Evolutionary conservation across 1,140 invertebrate species (phyloP).

Genomic region (Drosophila seguyi): DNA sequence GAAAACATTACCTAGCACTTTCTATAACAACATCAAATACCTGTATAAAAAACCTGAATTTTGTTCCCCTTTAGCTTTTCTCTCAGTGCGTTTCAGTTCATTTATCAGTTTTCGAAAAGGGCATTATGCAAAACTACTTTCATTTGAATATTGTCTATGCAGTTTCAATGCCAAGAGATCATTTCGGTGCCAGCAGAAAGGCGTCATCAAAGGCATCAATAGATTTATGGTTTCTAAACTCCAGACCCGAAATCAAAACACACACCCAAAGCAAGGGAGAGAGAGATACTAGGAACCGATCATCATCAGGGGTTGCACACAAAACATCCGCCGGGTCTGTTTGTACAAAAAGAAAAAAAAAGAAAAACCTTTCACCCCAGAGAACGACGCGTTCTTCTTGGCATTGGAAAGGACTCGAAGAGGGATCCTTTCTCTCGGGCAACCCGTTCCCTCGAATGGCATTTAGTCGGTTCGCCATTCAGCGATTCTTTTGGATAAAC

Average conservation of each 20-base stretch:
- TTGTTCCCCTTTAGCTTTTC: not conserved
- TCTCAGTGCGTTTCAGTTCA: constrained; percentile 17
- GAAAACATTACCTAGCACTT: not conserved
- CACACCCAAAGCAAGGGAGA: constrained; percentile 35
- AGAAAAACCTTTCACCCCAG: constrained; percentile 36
- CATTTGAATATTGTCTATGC: constrained; percentile 60
- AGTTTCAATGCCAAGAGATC: constrained; percentile 73
- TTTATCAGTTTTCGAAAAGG: not conserved
- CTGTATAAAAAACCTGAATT: not conserved
- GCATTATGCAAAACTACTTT: constrained; percentile 69
- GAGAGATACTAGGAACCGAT: constrained; percentile 26
- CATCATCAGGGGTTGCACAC: constrained; percentile 56
- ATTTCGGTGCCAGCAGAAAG: constrained; percentile 77
- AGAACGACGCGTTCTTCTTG: constrained; percentile 35
- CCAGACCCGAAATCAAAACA: constrained; percentile 76
- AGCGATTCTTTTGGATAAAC: constrained; percentile 78
- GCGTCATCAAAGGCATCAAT: constrained; percentile 80
- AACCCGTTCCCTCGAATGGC: constrained; percentile 46
- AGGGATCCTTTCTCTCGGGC: constrained; percentile 37
- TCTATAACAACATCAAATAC: not conserved
- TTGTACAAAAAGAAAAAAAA: constrained; percentile 4
- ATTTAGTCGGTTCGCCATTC: constrained; percentile 71
- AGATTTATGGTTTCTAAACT: constrained; percentile 84
- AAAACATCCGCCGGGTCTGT: constrained; percentile 31
- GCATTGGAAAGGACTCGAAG: constrained; percentile 60